Conservation (phyloP, 2,888 invertebrate species). For the Acanthoscelides obtectus region DNA sequence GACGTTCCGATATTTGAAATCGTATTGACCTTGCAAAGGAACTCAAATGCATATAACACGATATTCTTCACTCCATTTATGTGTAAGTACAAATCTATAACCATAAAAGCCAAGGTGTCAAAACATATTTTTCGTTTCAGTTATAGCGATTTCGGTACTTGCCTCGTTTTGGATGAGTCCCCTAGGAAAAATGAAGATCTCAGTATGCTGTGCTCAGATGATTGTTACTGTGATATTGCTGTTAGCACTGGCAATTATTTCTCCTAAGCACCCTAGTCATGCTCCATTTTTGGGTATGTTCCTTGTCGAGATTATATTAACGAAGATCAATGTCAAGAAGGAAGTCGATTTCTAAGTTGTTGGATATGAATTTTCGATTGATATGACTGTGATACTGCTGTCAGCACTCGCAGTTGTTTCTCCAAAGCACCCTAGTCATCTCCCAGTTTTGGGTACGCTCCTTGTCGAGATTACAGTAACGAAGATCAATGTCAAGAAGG, state of each 20-base stretch:
- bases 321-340: too few relatives aligned
- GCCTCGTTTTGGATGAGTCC: slow-evolving; percentile 42
- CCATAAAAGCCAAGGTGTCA: background rate
- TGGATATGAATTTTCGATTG: too few relatives aligned
- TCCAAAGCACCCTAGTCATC: too few relatives aligned
- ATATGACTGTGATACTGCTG: too few relatives aligned
- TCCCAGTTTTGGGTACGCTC: too few relatives aligned
- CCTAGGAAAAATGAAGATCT: slow-evolving; percentile 37
- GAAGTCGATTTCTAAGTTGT: too few relatives aligned
- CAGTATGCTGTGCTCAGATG: slow-evolving; percentile 37
- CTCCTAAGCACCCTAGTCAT: slow-evolving; percentile 35
- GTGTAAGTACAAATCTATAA: slow-evolving; percentile 25
- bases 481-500: too few relatives aligned
- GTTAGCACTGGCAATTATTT: slow-evolving; percentile 30
- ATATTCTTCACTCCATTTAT: slow-evolving; percentile 40
- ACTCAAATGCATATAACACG: slow-evolving; percentile 31
- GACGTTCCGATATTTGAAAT: slow-evolving; percentile 28
- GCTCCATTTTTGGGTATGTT: slow-evolving; percentile 42
- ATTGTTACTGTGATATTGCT: slow-evolving; percentile 35
- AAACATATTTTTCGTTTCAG: slow-evolving; percentile 28
- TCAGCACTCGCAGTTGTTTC: too few relatives aligned
- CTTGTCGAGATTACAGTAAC: too few relatives aligned
- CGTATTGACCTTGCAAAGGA: slow-evolving; percentile 33
- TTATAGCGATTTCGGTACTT: slow-evolving; percentile 35
- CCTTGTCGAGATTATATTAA: background rate